A percentile compares a stretch with the other conserved stretches of the same genome.
Evolutionary conservation across 2,113 vertebrate species (phyloP).

Genomic region (Pseudorasbora parva): DNA sequence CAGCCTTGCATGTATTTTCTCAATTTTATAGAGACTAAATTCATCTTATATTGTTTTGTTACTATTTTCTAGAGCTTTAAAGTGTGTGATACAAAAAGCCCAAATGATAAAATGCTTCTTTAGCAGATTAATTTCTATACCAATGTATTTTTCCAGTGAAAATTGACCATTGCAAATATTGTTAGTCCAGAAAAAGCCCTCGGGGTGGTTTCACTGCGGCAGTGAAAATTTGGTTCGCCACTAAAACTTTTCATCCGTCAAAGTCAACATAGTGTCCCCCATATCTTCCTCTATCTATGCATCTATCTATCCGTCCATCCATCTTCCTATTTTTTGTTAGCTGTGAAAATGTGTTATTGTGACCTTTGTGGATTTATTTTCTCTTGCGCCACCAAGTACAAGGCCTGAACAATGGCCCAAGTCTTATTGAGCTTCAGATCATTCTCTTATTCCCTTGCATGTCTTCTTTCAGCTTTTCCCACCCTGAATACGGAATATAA

Average conservation of each 20-base stretch:
- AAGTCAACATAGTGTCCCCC: conserved; percentile 5
- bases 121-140: not conserved
- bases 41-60: conserved; percentile 3
- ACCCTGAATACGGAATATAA: conserved; percentile 7
- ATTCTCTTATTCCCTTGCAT: conserved; percentile 3
- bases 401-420: not conserved
- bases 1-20: not conserved
- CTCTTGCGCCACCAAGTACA: not conserved
- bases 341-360: conserved; percentile 48
- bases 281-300: not conserved
- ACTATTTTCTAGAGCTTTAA: conserved; percentile 20
- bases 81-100: not conserved
- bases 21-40: not conserved
- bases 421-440: conserved; percentile 9
- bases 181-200: not conserved
- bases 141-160: conserved; percentile 8
- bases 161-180: conserved; percentile 30
- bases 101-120: conserved; percentile 6
- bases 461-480: conserved; percentile 11
- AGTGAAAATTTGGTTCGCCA: conserved; percentile 9
- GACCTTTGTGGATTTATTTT: conserved; percentile 33
- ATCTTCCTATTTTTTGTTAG: not conserved
- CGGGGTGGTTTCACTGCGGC: not conserved
- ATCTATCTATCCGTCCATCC: conserved; percentile 5
- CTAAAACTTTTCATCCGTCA: conserved; percentile 39